phyloP scores from a whole-genome alignment of 2,113 vertebrate species.

The Ceyx margarethae region DNA sequence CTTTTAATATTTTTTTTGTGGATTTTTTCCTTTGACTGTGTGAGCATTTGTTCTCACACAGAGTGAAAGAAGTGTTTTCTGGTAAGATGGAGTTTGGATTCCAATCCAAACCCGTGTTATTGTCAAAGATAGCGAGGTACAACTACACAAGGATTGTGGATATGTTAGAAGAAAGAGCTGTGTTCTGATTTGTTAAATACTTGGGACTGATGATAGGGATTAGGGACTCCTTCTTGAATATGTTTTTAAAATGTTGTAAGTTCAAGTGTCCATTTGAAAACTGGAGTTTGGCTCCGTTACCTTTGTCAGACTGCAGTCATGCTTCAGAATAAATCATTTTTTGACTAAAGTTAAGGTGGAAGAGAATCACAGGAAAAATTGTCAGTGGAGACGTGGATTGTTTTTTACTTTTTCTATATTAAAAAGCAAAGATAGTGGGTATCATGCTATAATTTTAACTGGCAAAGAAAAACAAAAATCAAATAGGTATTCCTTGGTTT shows the following conservation, averaged over 20 bases:
- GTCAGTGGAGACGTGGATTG: neutral
- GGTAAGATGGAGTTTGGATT: neutral
- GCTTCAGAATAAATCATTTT: neutral
- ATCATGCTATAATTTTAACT: neutral
- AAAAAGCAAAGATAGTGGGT: neutral
- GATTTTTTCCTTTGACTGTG: neutral
- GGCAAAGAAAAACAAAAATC: neutral
- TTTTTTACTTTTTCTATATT: neutral
- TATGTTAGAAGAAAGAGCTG: neutral
- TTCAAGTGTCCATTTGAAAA: neutral
- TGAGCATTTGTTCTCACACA: neutral
- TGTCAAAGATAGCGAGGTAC: neutral
- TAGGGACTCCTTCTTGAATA: neutral
- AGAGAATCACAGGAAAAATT: neutral
- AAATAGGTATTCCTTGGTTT: neutral
- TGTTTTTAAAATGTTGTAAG: neutral
- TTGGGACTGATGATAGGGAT: neutral
- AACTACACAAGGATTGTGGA: neutral
- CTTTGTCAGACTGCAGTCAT: neutral
- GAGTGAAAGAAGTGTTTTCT: neutral
- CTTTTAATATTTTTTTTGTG: neutral
- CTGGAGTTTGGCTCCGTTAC: neutral
- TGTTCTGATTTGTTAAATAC: neutral
- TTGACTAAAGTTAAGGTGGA: neutral
- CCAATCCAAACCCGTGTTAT: neutral